Conservation (phyloP, 1,140 invertebrate genomes). For the Cepaea nemoralis region DNA sequence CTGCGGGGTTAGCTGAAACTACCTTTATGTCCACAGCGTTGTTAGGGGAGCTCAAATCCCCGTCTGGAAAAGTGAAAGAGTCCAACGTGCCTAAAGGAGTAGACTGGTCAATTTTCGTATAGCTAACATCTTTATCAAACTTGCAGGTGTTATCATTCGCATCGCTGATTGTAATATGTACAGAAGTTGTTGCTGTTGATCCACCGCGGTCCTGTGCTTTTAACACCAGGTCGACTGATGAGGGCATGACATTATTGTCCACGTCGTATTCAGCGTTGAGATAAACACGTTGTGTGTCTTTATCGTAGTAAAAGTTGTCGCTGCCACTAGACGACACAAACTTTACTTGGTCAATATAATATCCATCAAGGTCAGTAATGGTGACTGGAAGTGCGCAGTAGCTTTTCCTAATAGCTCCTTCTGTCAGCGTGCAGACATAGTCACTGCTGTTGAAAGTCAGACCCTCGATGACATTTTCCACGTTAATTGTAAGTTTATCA, state of each 20-base stretch:
- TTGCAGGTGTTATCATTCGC: constrained; percentile 5
- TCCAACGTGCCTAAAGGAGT: neutral
- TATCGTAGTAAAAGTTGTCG: neutral
- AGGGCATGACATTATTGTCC: neutral
- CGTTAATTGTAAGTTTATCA: neutral
- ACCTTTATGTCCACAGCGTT: neutral
- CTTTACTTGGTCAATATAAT: neutral
- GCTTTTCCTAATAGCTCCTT: neutral
- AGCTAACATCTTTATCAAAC: neutral
- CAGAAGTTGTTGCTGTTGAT: neutral
- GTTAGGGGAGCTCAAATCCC: neutral
- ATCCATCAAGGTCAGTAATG: neutral
- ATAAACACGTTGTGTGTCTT: neutral
- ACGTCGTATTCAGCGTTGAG: neutral
- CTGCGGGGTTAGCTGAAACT: neutral
- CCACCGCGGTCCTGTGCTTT: neutral
- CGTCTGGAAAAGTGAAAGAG: neutral
- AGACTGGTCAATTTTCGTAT: neutral
- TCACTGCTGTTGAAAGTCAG: neutral
- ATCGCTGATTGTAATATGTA: constrained; percentile 4
- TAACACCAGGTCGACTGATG: neutral
- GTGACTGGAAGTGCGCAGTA: neutral
- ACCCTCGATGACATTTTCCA: constrained; percentile 12
- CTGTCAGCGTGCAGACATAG: constrained; percentile 2
- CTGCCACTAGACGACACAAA: neutral